phyloP scores from a whole-genome alignment of 2,888 invertebrate genomes.

The Apamea monoglypha region DNA sequence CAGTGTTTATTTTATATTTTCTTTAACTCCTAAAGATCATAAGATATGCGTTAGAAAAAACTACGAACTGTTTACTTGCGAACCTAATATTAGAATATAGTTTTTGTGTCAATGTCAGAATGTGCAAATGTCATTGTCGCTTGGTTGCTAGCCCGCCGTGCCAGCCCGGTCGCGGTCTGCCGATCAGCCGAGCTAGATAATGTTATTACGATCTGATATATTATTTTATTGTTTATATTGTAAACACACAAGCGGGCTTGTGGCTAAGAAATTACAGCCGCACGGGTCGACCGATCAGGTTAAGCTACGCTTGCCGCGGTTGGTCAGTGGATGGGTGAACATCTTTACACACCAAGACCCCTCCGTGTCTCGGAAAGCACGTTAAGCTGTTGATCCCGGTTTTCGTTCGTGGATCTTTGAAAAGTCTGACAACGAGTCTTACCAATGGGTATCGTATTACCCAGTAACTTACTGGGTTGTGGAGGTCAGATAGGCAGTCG shows the following conservation, averaged over 20 bases:
- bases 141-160: constrained; percentile 36
- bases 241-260: background rate
- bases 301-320: too few relatives aligned
- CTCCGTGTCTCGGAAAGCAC: too few relatives aligned
- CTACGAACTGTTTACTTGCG: constrained; percentile 42
- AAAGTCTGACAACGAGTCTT: too few relatives aligned
- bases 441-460: too few relatives aligned
- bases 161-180: constrained; percentile 12
- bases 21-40: background rate
- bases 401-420: too few relatives aligned
- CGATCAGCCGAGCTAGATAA: background rate
- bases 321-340: too few relatives aligned
- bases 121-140: constrained; percentile 60
- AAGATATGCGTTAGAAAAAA: constrained; percentile 5
- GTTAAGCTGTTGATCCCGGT: too few relatives aligned
- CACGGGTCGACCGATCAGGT: too few relatives aligned
- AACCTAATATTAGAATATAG: constrained; percentile 47
- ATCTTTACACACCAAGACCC: too few relatives aligned
- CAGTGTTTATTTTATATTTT: constrained; percentile 11
- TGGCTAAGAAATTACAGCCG: too few relatives aligned
- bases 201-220: background rate
- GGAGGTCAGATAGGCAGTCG: too few relatives aligned
- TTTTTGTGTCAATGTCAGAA: constrained; percentile 60
- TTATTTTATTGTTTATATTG: background rate
- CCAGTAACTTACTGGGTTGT: too few relatives aligned